These are phyloP conservation scores for Pediacus dermestoides DNA, from an alignment of 2,888 invertebrate genomes.

Conservation along the genomic window DNA sequence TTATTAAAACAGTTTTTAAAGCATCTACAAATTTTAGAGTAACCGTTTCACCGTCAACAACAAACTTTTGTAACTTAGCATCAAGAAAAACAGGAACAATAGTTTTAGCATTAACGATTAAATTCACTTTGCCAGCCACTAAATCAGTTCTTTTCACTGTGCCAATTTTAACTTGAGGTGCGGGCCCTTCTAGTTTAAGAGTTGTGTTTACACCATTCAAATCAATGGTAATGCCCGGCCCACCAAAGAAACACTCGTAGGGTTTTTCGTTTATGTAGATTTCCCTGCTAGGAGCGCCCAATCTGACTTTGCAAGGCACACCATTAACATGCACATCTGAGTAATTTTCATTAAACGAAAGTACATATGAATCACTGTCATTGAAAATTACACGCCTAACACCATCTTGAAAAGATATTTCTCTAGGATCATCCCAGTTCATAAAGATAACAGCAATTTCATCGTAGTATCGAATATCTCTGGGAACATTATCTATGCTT, in stretches of 20 bases:
- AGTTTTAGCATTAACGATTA: slow-evolving; percentile 74
- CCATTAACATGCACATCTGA: slow-evolving; percentile 72
- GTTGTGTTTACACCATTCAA: slow-evolving; percentile 74
- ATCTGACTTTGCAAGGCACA: slow-evolving; percentile 70
- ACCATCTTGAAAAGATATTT: slow-evolving; percentile 82
- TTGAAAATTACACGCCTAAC: slow-evolving; percentile 71
- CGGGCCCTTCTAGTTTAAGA: slow-evolving; percentile 83
- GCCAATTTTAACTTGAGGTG: slow-evolving; percentile 92
- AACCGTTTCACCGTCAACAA: slow-evolving; percentile 67
- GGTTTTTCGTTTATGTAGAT: slow-evolving; percentile 83
- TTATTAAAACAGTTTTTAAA: slow-evolving; percentile 71
- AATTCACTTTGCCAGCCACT: slow-evolving; percentile 78
- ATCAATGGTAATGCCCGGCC: slow-evolving; percentile 76
- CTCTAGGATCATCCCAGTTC: slow-evolving; percentile 81
- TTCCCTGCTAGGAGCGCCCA: slow-evolving; percentile 91
- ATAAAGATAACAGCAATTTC: slow-evolving; percentile 81
- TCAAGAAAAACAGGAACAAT: slow-evolving; percentile 80
- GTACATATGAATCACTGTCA: slow-evolving; percentile 66
- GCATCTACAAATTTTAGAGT: slow-evolving; percentile 78
- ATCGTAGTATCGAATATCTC: slow-evolving; percentile 83
- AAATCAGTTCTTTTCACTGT: slow-evolving; percentile 72
- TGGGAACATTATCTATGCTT: slow-evolving; percentile 73
- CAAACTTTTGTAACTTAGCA: slow-evolving; percentile 76
- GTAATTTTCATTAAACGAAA: slow-evolving; percentile 66
- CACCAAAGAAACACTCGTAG: slow-evolving; percentile 91